A percentile compares a stretch with the other conserved stretches of the same genome.
These are phyloP conservation scores for Trissoscelio sp. DNA, from an alignment of 2,888 invertebrate species.

Conservation along the genomic window DNA sequence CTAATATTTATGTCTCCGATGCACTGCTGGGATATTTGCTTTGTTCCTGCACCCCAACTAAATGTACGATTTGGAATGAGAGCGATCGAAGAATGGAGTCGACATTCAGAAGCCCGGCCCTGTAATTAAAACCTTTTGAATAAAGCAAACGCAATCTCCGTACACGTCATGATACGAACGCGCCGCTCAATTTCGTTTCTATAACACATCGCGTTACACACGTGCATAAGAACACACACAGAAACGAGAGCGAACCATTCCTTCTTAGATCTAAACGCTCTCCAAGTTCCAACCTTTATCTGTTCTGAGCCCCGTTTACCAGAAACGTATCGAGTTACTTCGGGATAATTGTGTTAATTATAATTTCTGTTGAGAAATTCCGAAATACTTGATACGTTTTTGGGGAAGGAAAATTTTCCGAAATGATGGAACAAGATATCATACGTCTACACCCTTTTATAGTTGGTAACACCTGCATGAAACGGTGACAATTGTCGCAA, in stretches of 20 bases:
- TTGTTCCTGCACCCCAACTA: conserved; percentile 54
- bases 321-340: conserved; percentile 82
- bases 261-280: conserved; percentile 78
- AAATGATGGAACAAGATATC: conserved; percentile 20
- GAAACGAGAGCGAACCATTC: conserved; percentile 74
- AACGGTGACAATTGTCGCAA: conserved; percentile 47
- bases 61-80: conserved; percentile 59
- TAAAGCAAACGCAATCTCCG: conserved; percentile 81
- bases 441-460: conserved; percentile 43
- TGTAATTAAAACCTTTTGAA: conserved; percentile 81
- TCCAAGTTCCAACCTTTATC: conserved; percentile 70
- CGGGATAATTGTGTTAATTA: conserved; percentile 83
- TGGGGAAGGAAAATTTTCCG: too few species aligned
- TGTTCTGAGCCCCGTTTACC: conserved; percentile 66
- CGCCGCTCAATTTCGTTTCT: conserved; percentile 76
- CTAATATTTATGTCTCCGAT: conserved; percentile 60
- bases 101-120: conserved; percentile 67
- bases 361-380: conserved; percentile 71
- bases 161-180: conserved; percentile 66
- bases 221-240: conserved; percentile 63
- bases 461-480: conserved; percentile 55
- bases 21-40: conserved; percentile 53
- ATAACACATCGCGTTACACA: conserved; percentile 73
- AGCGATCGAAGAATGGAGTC: conserved; percentile 55
- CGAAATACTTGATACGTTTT: conserved; percentile 38